A percentile compares a stretch with the other conserved stretches of the same genome.
These are phyloP conservation scores for Circaetus cinerascens DNA, from an alignment of 2,113 vertebrate species.

Conservation along the genomic window DNA sequence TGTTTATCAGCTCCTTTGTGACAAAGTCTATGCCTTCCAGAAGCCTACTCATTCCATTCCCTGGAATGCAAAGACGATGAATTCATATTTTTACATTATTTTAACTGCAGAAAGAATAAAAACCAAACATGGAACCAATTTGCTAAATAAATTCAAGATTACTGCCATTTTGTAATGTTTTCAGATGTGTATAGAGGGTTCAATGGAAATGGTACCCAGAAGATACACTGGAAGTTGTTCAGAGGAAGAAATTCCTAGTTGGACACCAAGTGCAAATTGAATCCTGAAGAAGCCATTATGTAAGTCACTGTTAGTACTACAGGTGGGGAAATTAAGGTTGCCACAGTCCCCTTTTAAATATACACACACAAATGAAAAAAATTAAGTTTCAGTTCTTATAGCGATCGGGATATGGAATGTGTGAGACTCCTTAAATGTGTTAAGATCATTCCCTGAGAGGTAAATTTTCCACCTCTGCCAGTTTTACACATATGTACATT, in stretches of 20 bases:
- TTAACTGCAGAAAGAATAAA: slow-evolving; percentile 8
- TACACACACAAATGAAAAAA: background rate
- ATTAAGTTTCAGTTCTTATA: background rate
- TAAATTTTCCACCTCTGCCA: slow-evolving; percentile 57
- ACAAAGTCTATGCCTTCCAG: slow-evolving; percentile 35
- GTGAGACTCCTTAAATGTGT: slow-evolving; percentile 31
- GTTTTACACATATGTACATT: slow-evolving; percentile 56
- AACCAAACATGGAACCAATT: background rate
- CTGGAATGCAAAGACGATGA: slow-evolving; percentile 31
- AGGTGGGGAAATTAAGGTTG: background rate
- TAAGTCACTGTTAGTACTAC: background rate
- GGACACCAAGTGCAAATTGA: slow-evolving; percentile 19
- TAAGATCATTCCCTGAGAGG: slow-evolving; percentile 52
- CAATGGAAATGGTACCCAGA: background rate
- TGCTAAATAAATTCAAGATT: background rate
- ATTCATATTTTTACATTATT: background rate
- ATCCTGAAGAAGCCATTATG: background rate
- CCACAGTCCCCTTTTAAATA: background rate
- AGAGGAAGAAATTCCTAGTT: background rate
- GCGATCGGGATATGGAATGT: background rate
- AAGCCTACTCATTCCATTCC: slow-evolving; percentile 33
- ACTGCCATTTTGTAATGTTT: background rate
- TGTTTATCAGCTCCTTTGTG: background rate
- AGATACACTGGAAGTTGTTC: background rate
- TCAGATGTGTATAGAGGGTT: background rate